Base-by-base conservation (phyloP, 2,113 vertebrate species). In the Oreochromis niloticus region DNA sequence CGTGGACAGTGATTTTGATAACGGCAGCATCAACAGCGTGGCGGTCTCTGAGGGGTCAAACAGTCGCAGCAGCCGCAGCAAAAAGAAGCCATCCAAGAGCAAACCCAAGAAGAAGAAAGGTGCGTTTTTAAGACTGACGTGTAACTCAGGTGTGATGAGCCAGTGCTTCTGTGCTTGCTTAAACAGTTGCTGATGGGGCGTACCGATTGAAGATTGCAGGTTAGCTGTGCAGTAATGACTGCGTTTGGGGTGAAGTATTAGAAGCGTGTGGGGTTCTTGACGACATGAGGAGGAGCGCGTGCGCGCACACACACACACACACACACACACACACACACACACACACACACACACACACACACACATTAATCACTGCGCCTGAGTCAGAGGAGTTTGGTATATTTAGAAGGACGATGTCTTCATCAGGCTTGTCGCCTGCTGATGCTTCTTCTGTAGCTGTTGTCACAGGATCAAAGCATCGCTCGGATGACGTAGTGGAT, bases 101-200 rank as follows among this genome's bases (percentile, higher is more conserved):
- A 97, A 96, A 80, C 98, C 98, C 92, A 99, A 98, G 97, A 99
- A 98, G 90, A 99, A 98, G 97, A 99, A 99, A 96, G 98, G 98
- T 99, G 30, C 7, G 41, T 81, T 10, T 81, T 41, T 81, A 2
- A 32, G 46, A 48, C 9, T 32, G 43, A 75, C 9, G 19, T 8
- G 4, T 22, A 55, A n/a, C 19, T 50, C 27, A 78, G 71, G 43
- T 19, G 14, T 78, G 24, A 32, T 2, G 24, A 75, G 43, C 43
- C 24, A 1, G 27, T 13, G 73, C 46, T 50, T 17, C 24, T 7
- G 24, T 10, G 24, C 43, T 5, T 19, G 43, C 43, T 4, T 32
- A 30, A 50, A 8, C 16, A n/a, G 68, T 1, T 50, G 27, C 46
- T 52, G 71, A 0, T 5, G 73, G 24, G 46, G 17, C 16, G 1